Percentiles rank a stretch among this genome's conserved stretches.
Evolutionary conservation across 2,888 invertebrate genomes (phyloP).

Genomic region (Eupithecia subfuscata): DNA sequence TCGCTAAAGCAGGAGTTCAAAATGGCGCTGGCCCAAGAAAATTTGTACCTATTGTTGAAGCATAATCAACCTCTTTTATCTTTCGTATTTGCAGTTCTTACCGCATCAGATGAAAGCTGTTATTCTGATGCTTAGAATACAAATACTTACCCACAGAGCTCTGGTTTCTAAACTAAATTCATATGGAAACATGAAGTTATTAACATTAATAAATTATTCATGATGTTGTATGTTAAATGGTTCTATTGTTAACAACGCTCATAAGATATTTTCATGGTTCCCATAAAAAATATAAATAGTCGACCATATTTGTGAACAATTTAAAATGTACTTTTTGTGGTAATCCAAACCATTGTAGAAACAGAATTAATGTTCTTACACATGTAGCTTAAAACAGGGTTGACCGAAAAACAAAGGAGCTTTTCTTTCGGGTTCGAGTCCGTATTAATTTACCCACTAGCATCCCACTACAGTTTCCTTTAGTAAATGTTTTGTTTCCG

Average conservation of each 20-base stretch:
- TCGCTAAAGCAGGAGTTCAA: neutral
- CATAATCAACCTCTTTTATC: neutral
- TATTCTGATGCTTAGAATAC: neutral
- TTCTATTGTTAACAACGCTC: conserved; percentile 34
- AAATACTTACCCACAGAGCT: neutral
- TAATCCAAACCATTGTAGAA: conserved; percentile 6
- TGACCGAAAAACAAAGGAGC: neutral
- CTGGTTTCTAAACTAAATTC: conserved; percentile 40
- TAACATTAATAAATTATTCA: conserved; percentile 48
- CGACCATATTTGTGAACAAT: conserved; percentile 13
- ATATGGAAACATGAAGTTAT: conserved; percentile 38
- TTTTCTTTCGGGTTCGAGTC: neutral
- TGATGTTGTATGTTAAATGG: conserved; percentile 42
- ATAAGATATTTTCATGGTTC: conserved; percentile 27
- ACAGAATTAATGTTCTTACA: conserved; percentile 2
- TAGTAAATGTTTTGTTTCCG: neutral
- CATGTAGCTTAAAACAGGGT: neutral
- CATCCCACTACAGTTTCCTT: neutral
- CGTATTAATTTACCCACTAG: neutral
- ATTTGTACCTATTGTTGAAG: neutral
- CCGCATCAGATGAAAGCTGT: neutral
- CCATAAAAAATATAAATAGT: conserved; percentile 21
- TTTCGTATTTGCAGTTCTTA: neutral
- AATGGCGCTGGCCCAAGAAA: neutral
- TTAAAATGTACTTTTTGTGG: neutral